Conservation (phyloP, 2,797 vertebrate species). For the Chrysolophus pictus region DNA sequence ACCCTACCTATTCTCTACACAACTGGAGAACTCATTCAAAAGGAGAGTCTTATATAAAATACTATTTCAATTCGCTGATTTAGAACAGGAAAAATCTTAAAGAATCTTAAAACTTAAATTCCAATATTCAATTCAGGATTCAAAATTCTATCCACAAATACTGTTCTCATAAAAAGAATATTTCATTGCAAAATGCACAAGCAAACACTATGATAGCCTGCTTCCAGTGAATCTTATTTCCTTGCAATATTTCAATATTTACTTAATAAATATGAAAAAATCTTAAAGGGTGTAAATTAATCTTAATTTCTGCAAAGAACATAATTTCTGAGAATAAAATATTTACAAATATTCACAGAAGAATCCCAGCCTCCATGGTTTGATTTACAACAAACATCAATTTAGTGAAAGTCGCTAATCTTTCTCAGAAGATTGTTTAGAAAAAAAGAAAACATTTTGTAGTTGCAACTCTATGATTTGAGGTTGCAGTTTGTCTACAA, state of each 20-base stretch:
- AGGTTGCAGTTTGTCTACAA: neutral
- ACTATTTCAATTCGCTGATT: neutral
- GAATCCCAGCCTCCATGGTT: neutral
- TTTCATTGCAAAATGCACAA: neutral
- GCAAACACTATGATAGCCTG: neutral
- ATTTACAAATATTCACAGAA: neutral
- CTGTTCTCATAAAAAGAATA: neutral
- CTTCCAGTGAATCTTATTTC: neutral
- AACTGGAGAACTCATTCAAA: neutral
- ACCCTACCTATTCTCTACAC: neutral
- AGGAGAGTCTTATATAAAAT: neutral
- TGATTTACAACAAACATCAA: neutral
- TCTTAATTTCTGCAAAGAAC: neutral
- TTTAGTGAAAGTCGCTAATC: neutral
- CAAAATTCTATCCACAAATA: neutral
- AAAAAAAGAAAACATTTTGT: neutral
- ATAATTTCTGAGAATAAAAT: neutral
- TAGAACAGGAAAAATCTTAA: neutral
- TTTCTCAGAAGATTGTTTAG: neutral
- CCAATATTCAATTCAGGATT: neutral
- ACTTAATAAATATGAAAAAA: neutral
- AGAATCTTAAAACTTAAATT: neutral
- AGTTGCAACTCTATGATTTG: neutral
- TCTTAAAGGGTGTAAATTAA: neutral
- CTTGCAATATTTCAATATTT: neutral